Base-by-base conservation (phyloP, 2,888 invertebrate genomes). In the Diadegma fenestrale region DNA sequence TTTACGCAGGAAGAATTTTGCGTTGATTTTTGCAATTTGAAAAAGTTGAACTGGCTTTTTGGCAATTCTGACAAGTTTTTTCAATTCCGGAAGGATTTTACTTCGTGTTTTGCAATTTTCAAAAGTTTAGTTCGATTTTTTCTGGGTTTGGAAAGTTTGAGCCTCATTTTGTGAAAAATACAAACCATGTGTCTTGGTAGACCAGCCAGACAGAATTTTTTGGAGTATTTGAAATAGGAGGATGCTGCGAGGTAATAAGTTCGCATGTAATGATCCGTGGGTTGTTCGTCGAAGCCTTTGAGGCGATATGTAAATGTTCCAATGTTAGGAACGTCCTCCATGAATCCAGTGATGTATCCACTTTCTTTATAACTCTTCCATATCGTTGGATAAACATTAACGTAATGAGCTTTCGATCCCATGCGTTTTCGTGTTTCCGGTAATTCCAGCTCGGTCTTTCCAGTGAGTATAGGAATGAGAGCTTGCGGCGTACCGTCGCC, bases 291-390 rank as follows among this genome's bases (percentile, higher is more conserved):
- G 93, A 99, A 99, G 0, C 99, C 99, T 88, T 97, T 97, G 92
- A 99, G 95, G 10, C 99, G 95, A 93, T 98, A 98, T 1, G 98
- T 98, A 92, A 99, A 99, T 0, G 98, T 98, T 0, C 98, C 98
- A 33, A 97, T 95, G 90, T 95, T 94, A 0, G 98, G 97, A 89
- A 96, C 95, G 92, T 99, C 99, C 92, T 99, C 99, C 89, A 97
- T 97, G 93, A 97, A 99, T 0, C 97, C 97, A 1, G 98, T 97
- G 37, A 96, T 95, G 83, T 94, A 95, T 90, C 97, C 97, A 73
- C 95, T 95, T 2, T 95, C 94, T 76, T 95, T 95, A 88, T 96
- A 96, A 76, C 97, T 96, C 88, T 97, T 96, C 97, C 98, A 99
- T 87, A 98, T 95, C 94, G 98, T 97, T 0, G 98, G 98, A 94